Conservation (phyloP, 2,797 vertebrate genomes). For the Apogon talboti region DNA sequence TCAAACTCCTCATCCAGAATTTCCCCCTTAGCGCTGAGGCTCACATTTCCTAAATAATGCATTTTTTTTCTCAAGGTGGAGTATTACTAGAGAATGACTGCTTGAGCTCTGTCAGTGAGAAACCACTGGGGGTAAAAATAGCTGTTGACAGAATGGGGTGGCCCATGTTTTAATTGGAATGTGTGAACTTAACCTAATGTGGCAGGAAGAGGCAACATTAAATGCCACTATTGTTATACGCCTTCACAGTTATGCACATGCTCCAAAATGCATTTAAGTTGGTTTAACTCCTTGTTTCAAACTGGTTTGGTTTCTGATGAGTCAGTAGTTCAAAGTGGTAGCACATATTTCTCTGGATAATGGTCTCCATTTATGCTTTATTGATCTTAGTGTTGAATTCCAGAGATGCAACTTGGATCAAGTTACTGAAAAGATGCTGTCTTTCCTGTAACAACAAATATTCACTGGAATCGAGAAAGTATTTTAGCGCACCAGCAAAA, state of each 20-base stretch:
- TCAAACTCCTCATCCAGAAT: slow-evolving; percentile 6
- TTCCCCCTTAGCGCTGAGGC: neutral
- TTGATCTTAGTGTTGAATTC: slow-evolving; percentile 17
- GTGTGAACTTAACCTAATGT: slow-evolving; percentile 66
- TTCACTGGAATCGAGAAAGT: neutral
- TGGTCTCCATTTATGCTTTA: neutral
- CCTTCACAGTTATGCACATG: slow-evolving; percentile 4
- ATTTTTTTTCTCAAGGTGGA: slow-evolving; percentile 11
- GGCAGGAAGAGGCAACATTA: slow-evolving; percentile 32
- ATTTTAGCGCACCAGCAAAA: slow-evolving; percentile 33
- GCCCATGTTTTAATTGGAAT: slow-evolving; percentile 49
- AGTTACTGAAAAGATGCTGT: slow-evolving; percentile 10
- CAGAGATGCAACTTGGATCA: neutral
- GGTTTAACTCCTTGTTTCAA: neutral
- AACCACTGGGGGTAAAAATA: slow-evolving; percentile 50
- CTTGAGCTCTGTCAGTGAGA: slow-evolving; percentile 27
- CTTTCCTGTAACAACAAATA: slow-evolving; percentile 12
- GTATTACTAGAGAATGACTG: slow-evolving; percentile 1
- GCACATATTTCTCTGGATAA: slow-evolving; percentile 1
- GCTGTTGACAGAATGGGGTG: slow-evolving; percentile 53
- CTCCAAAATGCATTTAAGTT: slow-evolving; percentile 7
- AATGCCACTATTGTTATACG: slow-evolving; percentile 4
- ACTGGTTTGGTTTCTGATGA: neutral
- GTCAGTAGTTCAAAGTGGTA: neutral
- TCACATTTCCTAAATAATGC: neutral